A percentile compares a stretch with the other conserved stretches of the same genome.
Conservation (phyloP, 2,888 invertebrate genomes). For the Hypena proboscidalis region DNA sequence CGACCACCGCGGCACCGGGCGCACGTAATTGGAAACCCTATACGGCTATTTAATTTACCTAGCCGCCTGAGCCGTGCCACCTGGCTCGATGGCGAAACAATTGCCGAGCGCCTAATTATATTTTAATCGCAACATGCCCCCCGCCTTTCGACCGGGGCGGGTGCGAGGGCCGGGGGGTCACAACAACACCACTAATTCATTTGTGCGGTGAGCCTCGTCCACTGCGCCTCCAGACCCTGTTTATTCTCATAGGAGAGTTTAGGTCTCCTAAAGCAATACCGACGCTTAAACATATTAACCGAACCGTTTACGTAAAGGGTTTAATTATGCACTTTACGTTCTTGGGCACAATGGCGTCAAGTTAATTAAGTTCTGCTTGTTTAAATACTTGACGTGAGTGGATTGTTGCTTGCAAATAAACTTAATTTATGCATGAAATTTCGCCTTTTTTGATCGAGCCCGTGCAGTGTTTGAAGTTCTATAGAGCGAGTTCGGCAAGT, state of each 20-base stretch:
- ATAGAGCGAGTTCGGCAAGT: constrained; percentile 61
- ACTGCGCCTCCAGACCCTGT: constrained; percentile 67
- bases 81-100: constrained; percentile 83
- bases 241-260: constrained; percentile 84
- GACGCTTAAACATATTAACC: constrained; percentile 81
- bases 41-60: constrained; percentile 83
- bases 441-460: constrained; percentile 66
- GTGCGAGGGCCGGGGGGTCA: constrained; percentile 45
- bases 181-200: constrained; percentile 80
- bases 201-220: constrained; percentile 73
- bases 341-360: constrained; percentile 76
- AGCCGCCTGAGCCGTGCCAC: constrained; percentile 70
- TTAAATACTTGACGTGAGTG: constrained; percentile 68
- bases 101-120: constrained; percentile 83
- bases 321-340: constrained; percentile 80
- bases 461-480: constrained; percentile 35
- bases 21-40: constrained; percentile 77
- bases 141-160: constrained; percentile 47
- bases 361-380: constrained; percentile 81
- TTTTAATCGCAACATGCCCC: constrained; percentile 81
- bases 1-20: constrained; percentile 63
- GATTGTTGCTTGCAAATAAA: constrained; percentile 63
- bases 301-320: constrained; percentile 80
- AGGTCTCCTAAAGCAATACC: constrained; percentile 81
- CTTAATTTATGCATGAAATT: constrained; percentile 70